These are phyloP conservation scores for Fragum fragum DNA, from an alignment of 2,888 invertebrate genomes.

Conservation along the genomic window DNA sequence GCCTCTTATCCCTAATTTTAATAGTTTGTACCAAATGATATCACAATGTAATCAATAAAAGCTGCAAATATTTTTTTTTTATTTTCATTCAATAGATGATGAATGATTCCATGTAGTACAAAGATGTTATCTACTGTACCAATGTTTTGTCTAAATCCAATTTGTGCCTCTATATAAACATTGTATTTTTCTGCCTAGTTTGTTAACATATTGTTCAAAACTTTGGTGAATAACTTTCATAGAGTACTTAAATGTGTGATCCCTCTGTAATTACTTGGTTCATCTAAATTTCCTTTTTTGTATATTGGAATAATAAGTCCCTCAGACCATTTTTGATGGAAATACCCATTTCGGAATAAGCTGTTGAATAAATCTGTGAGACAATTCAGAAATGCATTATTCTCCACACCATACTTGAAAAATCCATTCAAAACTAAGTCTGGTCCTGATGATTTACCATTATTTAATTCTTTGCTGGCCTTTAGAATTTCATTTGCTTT, in stretches of 20 bases:
- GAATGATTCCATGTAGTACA: constrained; percentile 9
- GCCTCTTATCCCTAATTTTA: constrained; percentile 11
- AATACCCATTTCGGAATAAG: constrained; percentile 7
- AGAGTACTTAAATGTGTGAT: constrained; percentile 23
- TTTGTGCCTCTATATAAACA: constrained; percentile 17
- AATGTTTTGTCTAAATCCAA: constrained; percentile 21
- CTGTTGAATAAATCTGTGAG: constrained; percentile 28
- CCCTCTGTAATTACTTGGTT: constrained; percentile 22
- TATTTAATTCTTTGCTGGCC: constrained; percentile 1
- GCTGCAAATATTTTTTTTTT: constrained; percentile 15
- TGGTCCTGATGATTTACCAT: constrained; percentile 6
- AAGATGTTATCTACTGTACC: constrained; percentile 29
- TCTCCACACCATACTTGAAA: constrained; percentile 4
- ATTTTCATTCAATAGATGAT: constrained; percentile 4
- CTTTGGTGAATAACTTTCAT: constrained; percentile 22
- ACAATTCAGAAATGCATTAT: not conserved
- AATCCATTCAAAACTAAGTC: constrained; percentile 21
- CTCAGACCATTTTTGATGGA: constrained; percentile 31
- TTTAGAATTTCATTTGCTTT: not conserved
- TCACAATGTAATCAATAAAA: constrained; percentile 23
- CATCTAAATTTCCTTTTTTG: constrained; percentile 28
- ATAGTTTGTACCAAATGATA: constrained; percentile 11
- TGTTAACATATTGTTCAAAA: constrained; percentile 8
- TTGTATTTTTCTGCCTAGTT: constrained; percentile 21
- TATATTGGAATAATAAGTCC: constrained; percentile 31